Percentiles rank a stretch among this genome's conserved stretches.
phyloP scores from a whole-genome alignment of 2,797 vertebrate genomes.

The Ptychadena robeensis region DNA sequence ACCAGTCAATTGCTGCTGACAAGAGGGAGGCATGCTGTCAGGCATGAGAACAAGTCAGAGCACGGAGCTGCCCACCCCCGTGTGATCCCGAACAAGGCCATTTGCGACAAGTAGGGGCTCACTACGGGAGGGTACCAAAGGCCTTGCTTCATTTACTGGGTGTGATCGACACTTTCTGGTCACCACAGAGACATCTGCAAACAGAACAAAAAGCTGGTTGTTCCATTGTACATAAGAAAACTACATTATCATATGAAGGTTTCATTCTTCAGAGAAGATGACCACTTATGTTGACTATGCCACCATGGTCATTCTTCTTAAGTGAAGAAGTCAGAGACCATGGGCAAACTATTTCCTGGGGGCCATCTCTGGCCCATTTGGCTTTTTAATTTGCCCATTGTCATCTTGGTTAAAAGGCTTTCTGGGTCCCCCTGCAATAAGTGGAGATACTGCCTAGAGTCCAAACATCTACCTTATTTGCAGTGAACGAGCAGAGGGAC shows the following conservation, averaged over 20 bases:
- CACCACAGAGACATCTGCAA: constrained; percentile 19
- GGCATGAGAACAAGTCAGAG: constrained; percentile 90
- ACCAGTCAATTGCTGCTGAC: constrained; percentile 95
- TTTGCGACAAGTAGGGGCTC: constrained; percentile 75
- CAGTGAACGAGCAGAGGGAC: no score
- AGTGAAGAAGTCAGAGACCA: no score
- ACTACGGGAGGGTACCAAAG: constrained; percentile 66
- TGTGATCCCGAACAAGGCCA: constrained; percentile 77
- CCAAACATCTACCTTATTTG: no score
- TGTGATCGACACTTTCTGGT: constrained; percentile 34
- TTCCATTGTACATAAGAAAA: not conserved
- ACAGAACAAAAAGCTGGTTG: constrained; percentile 4
- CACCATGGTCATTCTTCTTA: no score
- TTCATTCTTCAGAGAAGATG: not conserved
- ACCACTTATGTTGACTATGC: not conserved
- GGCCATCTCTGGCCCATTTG: no score
- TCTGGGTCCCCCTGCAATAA: no score
- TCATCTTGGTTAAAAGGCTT: no score
- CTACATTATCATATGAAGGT: not conserved
- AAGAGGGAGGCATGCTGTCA: constrained; percentile 93
- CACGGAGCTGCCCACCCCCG: constrained; percentile 87
- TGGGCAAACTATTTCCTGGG: no score
- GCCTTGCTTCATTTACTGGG: constrained; percentile 36
- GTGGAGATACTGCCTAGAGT: no score
- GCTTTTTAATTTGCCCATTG: no score